phyloP scores from a whole-genome alignment of 2,888 invertebrate species.

The Harmothoe impar region DNA sequence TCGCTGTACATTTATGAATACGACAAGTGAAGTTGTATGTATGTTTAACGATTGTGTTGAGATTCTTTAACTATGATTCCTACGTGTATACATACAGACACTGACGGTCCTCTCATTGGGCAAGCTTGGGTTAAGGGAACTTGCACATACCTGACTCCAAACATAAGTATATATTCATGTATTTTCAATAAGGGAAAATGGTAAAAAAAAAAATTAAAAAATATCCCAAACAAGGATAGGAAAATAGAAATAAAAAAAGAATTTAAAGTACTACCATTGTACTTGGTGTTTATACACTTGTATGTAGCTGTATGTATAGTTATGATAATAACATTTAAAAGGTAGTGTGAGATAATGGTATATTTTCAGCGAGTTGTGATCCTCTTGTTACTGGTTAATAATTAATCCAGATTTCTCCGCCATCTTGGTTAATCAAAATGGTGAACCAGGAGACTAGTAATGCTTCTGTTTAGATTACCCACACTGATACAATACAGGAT shows the following conservation, averaged over 20 bases:
- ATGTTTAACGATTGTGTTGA: neutral
- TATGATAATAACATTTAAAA: neutral
- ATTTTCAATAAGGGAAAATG: neutral
- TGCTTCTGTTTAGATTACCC: neutral
- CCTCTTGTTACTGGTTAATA: neutral
- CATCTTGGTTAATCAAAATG: neutral
- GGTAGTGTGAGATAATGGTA: neutral
- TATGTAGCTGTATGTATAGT: neutral
- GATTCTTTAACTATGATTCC: neutral
- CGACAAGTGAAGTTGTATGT: neutral
- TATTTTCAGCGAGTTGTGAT: conserved; percentile 39
- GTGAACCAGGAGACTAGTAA: neutral
- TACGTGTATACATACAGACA: neutral
- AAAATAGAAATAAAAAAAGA: neutral
- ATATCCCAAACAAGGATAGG: neutral
- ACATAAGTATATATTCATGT: conserved; percentile 22
- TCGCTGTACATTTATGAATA: neutral
- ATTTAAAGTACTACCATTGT: conserved; percentile 4
- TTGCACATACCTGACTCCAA: neutral
- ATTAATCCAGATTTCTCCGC: neutral
- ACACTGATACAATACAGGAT: neutral
- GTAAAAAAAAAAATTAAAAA: conserved; percentile 11
- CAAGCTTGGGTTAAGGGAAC: conserved; percentile 3
- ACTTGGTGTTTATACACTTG: neutral
- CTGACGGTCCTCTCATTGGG: neutral